phyloP scores from a whole-genome alignment of 2,113 vertebrate genomes.

The Indicator indicator region DNA sequence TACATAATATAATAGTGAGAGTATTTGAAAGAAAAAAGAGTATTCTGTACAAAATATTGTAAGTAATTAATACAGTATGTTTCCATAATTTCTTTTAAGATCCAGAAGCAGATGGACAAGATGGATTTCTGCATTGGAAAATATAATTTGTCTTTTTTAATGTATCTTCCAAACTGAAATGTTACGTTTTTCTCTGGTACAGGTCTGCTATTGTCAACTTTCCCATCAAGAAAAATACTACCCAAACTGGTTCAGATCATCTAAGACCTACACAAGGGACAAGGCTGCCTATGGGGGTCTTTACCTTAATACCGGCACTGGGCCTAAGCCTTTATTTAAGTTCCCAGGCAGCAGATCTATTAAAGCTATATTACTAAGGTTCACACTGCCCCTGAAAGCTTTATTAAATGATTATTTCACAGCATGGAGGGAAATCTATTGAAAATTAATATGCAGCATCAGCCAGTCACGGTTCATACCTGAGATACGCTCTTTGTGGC shows the following conservation, averaged over 20 bases:
- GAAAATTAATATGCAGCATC: conserved; percentile 52
- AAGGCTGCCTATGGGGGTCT: background rate
- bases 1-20: background rate
- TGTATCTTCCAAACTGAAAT: background rate
- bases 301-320: conserved; percentile 48
- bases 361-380: conserved; percentile 47
- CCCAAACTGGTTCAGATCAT: background rate
- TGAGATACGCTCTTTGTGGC: background rate
- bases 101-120: background rate
- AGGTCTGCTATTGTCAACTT: background rate
- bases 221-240: background rate
- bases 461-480: background rate
- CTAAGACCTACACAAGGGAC: conserved; percentile 4
- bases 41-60: background rate
- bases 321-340: conserved; percentile 45
- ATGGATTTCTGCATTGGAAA: background rate
- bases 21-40: background rate
- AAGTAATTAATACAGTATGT: background rate
- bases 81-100: background rate
- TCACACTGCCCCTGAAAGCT: conserved; percentile 57
- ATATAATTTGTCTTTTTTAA: background rate
- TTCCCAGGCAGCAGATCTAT: conserved; percentile 45
- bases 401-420: conserved; percentile 59
- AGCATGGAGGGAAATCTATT: conserved; percentile 36
- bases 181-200: background rate